Evolutionary conservation across 2,797 vertebrate genomes (phyloP).

Genomic region (Hypotaenidia okinawae): DNA sequence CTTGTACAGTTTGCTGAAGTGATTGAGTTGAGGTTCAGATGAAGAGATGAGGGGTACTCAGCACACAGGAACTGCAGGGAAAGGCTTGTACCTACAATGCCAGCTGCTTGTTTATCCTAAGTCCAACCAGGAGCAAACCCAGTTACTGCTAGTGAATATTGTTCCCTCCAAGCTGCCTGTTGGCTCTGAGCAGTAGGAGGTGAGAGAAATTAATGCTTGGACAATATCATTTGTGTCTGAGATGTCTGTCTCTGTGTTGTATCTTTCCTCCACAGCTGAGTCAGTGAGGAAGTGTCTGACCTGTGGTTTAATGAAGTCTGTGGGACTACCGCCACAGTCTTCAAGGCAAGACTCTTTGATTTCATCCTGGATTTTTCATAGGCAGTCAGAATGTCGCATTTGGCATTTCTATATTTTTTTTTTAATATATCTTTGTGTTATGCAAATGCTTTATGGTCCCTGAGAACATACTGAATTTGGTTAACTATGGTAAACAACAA

Average conservation of each 20-base stretch:
- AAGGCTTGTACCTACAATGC: not conserved
- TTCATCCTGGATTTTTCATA: not conserved
- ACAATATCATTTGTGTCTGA: not conserved
- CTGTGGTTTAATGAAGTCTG: not conserved
- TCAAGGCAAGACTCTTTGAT: not conserved
- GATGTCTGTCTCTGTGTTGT: not conserved
- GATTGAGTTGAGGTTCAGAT: not conserved
- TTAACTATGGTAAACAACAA: conserved; percentile 15
- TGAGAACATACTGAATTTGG: conserved; percentile 12
- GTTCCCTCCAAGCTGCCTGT: not conserved
- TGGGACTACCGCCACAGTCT: not conserved
- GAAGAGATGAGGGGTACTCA: not conserved
- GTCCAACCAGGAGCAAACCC: not conserved
- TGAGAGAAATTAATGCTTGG: not conserved
- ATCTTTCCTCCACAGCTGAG: not conserved
- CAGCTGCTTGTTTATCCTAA: not conserved
- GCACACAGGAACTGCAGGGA: not conserved
- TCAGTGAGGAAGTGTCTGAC: not conserved
- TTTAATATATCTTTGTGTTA: not conserved
- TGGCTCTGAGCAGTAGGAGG: not conserved
- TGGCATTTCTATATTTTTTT: not conserved
- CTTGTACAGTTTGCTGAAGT: not conserved
- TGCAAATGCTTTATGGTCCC: conserved; percentile 23
- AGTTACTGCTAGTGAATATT: not conserved
- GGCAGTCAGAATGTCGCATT: not conserved